phyloP scores from a whole-genome alignment of 2,888 invertebrate genomes.

The Cosmorhoe ocellata region DNA sequence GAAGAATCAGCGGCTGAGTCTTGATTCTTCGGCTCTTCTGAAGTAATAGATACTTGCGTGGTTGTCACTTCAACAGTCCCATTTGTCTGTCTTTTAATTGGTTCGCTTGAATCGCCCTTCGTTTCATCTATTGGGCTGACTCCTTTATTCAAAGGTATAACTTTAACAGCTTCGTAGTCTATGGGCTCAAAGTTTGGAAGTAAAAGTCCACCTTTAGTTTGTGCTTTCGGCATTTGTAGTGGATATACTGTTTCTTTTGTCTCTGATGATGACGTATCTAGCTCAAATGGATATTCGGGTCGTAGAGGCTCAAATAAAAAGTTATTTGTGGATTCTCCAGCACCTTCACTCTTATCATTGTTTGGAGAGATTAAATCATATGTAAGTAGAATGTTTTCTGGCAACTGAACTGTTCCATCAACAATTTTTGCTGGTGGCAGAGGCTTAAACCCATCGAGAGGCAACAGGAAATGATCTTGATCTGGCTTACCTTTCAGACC shows the following conservation, averaged over 20 bases:
- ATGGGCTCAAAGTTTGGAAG: slow-evolving; percentile 62
- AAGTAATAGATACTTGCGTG: slow-evolving; percentile 31
- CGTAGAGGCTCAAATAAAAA: slow-evolving; percentile 67
- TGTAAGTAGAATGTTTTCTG: slow-evolving; percentile 70
- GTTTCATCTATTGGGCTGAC: slow-evolving; percentile 60
- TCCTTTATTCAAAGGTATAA: slow-evolving; percentile 69
- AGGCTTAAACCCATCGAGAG: slow-evolving; percentile 74
- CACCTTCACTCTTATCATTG: slow-evolving; percentile 44
- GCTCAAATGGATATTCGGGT: slow-evolving; percentile 64
- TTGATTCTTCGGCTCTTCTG: slow-evolving; percentile 45
- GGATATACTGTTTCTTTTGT: slow-evolving; percentile 58
- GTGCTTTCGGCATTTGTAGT: slow-evolving; percentile 61
- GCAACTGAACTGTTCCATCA: slow-evolving; percentile 67
- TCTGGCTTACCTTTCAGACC: slow-evolving; percentile 65
- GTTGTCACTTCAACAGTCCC: slow-evolving; percentile 41
- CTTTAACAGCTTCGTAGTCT: slow-evolving; percentile 71
- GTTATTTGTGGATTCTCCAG: slow-evolving; percentile 49
- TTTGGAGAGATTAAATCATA: slow-evolving; percentile 67
- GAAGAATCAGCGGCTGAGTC: slow-evolving; percentile 51
- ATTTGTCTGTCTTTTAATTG: slow-evolving; percentile 64
- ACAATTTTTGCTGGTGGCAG: slow-evolving; percentile 65
- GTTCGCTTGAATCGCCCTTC: slow-evolving; percentile 49
- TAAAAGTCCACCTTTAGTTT: slow-evolving; percentile 49
- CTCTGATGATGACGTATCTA: slow-evolving; percentile 71
- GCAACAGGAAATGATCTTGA: slow-evolving; percentile 67